Base-by-base conservation (phyloP, 2,797 vertebrate species). In the Mallotus villosus region DNA sequence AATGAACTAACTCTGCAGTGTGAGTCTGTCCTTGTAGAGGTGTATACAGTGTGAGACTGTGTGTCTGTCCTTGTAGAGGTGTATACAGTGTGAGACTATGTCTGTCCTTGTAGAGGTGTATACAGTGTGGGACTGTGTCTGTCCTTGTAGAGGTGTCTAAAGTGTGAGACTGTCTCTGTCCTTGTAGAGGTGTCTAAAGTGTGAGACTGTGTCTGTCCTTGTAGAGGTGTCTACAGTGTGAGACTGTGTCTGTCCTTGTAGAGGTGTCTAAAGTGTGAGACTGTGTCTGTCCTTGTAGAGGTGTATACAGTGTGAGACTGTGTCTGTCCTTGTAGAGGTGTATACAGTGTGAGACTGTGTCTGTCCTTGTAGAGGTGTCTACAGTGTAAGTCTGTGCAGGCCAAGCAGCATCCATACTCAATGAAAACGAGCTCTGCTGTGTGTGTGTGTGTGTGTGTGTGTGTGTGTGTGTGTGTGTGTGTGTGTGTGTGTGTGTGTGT, bases 401-500 rank as follows among this genome's bases (percentile, higher is more conserved):
- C 41, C 64, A n/a, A 49, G 24, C 25, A 60, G 68, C 72, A 5
- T 69, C 59, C 67, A 3, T 9, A 5, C 51, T 41, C 19, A 16
- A 66, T 79, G 87, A 78, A 90, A 88, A 83, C 85, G 61, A 34
- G 71, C 32, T 84, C 75, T 75, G 74, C 87, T 90, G 86, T 90
- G 74, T 80, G 0, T 5, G 41, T 32, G n/a, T 19, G 68, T 5
- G 41, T 32, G n/a, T 19, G 68, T 5, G 41, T 32, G n/a, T 19
- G 68, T 5, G 41, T 32, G n/a, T 19, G 68, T 5, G 41, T 32
- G n/a, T 19, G 68, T 5, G 41, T 32, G n/a, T 19, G 68, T 90
- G 86, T 90, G 74, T 80, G 0, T 90, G 86, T 90, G 74, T 80
- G 0, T 90, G 86, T 90, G 74, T 80, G 0, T 90, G 86, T 90